These are phyloP conservation scores for Palloptera scutellata DNA, from an alignment of 2,888 invertebrate species.

Conservation along the genomic window DNA sequence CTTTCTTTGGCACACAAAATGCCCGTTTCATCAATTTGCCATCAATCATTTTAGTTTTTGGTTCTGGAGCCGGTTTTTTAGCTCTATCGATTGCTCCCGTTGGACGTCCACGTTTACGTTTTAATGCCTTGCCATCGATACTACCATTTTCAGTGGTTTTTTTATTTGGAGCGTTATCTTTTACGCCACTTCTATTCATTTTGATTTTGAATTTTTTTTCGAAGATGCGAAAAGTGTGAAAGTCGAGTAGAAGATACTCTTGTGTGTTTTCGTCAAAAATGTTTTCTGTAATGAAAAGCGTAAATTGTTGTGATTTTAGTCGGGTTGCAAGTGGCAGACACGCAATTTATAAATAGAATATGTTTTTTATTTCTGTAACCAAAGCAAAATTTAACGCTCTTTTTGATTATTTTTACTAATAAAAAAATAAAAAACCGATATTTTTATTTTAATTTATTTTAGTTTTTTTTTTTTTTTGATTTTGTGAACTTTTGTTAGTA, in stretches of 20 bases:
- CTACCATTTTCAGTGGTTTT: background rate
- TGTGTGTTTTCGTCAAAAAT: constrained; percentile 6
- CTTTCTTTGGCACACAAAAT: constrained; percentile 23
- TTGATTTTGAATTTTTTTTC: background rate
- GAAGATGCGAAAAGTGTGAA: background rate
- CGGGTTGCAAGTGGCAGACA: constrained; percentile 8
- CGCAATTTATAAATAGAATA: constrained; percentile 1
- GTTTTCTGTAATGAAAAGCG: constrained; percentile 26
- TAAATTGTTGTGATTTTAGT: constrained; percentile 25
- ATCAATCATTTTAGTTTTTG: constrained; percentile 27
- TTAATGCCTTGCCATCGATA: background rate
- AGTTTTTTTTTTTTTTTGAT: background rate
- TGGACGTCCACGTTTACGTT: constrained; percentile 26
- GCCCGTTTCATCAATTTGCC: constrained; percentile 29
- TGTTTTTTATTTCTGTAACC: background rate
- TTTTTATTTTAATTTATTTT: background rate
- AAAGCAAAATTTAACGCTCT: no score
- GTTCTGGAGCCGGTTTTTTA: background rate
- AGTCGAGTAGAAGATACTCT: background rate
- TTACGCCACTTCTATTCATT: constrained; percentile 3
- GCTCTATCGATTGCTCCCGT: background rate
- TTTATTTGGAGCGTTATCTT: background rate
- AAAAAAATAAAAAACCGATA: background rate
- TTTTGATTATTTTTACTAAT: background rate
- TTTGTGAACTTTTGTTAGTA: no score